Evolutionary conservation across 2,113 vertebrate genomes (phyloP).

Genomic region (Rhizomys pruinosus): DNA sequence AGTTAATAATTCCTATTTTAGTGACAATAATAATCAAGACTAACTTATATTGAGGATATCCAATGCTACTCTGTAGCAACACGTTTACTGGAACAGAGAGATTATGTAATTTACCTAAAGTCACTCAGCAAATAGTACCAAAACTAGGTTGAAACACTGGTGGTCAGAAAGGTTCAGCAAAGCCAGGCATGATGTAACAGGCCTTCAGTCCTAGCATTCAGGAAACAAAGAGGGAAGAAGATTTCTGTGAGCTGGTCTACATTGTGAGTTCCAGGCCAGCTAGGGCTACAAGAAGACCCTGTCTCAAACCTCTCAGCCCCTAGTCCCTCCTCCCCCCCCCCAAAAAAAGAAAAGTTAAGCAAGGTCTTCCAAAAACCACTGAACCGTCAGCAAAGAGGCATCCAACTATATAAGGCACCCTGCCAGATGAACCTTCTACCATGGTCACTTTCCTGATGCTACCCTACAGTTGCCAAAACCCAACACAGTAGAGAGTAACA

Average conservation of each 20-base stretch:
- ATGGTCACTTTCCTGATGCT: not conserved
- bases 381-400: not conserved
- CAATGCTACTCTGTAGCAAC: not conserved
- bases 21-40: not conserved
- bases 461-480: not conserved
- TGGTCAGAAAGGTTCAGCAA: not conserved
- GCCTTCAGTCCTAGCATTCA: too few species aligned
- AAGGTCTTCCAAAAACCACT: not conserved
- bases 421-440: not conserved
- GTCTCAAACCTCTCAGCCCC: too few species aligned
- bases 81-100: slow-evolving; percentile 16
- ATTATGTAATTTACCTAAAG: slow-evolving; percentile 35
- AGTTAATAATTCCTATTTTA: not conserved
- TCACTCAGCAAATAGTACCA: not conserved
- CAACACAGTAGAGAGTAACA: accelerated
- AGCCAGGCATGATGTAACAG: not conserved
- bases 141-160: not conserved
- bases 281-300: too few species aligned
- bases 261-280: too few species aligned
- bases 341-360: not conserved
- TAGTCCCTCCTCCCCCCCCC: too few species aligned
- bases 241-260: too few species aligned
- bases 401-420: not conserved
- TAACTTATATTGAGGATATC: not conserved
- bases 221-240: too few species aligned